phyloP scores from a whole-genome alignment of 2,113 vertebrate genomes.

The Cyprinodon variegatus region DNA sequence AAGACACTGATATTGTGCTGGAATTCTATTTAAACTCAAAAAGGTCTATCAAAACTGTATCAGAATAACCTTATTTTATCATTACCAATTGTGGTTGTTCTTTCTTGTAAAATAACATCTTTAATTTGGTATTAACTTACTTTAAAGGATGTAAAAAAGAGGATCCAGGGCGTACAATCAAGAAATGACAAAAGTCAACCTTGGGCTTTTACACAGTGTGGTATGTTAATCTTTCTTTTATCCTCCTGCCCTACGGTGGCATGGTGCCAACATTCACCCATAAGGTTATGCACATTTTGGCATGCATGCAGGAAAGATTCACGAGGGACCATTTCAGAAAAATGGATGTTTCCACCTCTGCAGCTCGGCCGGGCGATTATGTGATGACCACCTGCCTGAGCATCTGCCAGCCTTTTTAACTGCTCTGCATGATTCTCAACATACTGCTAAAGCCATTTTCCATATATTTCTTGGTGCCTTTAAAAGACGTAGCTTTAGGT shows the following conservation, averaged over 20 bases:
- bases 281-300: neutral
- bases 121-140: neutral
- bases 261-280: conserved; percentile 12
- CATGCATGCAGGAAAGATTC: neutral
- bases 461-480: neutral
- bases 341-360: neutral
- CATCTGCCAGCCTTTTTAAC: conserved; percentile 4
- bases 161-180: neutral
- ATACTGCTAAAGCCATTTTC: neutral
- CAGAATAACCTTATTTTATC: too few species aligned
- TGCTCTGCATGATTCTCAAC: neutral
- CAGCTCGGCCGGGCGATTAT: neutral
- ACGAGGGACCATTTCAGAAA: neutral
- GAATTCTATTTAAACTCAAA: too few species aligned
- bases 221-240: conserved; percentile 19
- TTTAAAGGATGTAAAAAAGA: neutral
- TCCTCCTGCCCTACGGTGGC: neutral
- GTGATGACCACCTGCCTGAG: conserved; percentile 8
- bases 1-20: too few species aligned
- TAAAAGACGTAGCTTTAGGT: neutral
- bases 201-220: conserved; percentile 34
- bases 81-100: too few species aligned
- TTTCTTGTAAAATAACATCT: neutral
- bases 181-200: neutral
- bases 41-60: too few species aligned